These are phyloP conservation scores for Stictonetta naevosa DNA, from an alignment of 2,113 vertebrate genomes.

Conservation along the genomic window DNA sequence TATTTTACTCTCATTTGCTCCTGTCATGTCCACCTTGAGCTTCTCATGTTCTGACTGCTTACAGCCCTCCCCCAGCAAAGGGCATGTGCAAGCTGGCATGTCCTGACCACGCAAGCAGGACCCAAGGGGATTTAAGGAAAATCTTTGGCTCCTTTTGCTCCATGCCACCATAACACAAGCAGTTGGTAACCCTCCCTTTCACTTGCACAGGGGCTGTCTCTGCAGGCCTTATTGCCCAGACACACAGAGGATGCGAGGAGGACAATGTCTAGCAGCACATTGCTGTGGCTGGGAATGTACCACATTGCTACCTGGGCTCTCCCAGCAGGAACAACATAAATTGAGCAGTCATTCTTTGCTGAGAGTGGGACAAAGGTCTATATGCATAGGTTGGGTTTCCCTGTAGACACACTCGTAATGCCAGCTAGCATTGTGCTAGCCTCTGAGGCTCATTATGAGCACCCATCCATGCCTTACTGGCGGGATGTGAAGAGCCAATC, in stretches of 20 bases:
- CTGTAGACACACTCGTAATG: neutral
- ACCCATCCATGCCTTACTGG: neutral
- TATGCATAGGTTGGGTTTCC: neutral
- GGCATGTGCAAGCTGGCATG: neutral
- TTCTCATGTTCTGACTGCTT: neutral
- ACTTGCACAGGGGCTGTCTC: neutral
- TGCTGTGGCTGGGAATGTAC: accelerated
- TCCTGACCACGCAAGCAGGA: neutral
- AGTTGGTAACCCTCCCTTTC: neutral
- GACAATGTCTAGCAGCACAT: neutral
- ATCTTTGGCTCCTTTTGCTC: neutral
- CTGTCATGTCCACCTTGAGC: neutral
- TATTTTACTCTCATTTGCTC: neutral
- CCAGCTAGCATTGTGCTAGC: neutral
- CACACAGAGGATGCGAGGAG: neutral
- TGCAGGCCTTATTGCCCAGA: neutral
- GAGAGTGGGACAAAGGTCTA: neutral
- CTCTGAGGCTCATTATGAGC: neutral
- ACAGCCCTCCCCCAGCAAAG: neutral
- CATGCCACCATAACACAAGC: accelerated
- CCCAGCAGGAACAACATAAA: neutral
- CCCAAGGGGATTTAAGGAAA: neutral
- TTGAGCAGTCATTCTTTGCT: neutral
- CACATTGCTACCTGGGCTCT: neutral
- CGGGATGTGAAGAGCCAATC: neutral